A percentile compares a stretch with the other conserved stretches of the same genome.
Conservation (phyloP, 1,140 invertebrate species). For the Pseudachorutes palmiensis region DNA sequence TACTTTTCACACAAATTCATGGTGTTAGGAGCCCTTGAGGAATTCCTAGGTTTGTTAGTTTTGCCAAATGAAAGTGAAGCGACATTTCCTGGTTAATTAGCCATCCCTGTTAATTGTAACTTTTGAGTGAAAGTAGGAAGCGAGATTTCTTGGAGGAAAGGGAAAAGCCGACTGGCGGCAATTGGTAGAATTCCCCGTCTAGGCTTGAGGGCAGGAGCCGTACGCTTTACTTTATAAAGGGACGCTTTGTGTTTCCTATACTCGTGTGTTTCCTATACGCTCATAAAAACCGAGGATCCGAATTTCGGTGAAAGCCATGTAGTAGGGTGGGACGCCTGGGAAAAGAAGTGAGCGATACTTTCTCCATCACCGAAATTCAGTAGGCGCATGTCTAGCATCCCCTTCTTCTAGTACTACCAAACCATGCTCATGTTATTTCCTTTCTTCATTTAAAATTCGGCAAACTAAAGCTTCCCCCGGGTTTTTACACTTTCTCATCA, state of each 20-base stretch:
- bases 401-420: neutral
- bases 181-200: neutral
- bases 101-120: neutral
- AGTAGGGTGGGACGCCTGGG: neutral
- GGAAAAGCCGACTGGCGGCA: conserved; percentile 2
- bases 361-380: neutral
- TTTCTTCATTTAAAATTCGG: neutral
- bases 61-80: neutral
- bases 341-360: neutral
- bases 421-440: neutral
- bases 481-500: conserved; percentile 12
- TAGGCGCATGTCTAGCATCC: neutral
- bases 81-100: too few species aligned
- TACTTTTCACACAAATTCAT: neutral
- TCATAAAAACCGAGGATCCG: neutral
- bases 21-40: neutral
- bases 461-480: neutral
- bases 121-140: neutral
- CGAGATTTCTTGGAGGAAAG: neutral
- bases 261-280: neutral
- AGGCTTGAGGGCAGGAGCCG: neutral
- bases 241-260: neutral
- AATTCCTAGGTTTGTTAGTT: neutral
- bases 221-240: too few species aligned
- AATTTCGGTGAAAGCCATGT: neutral